Percentiles rank a stretch among this genome's conserved stretches.
phyloP scores from a whole-genome alignment of 1,140 invertebrate species.

The Neodiprion pinetum region DNA sequence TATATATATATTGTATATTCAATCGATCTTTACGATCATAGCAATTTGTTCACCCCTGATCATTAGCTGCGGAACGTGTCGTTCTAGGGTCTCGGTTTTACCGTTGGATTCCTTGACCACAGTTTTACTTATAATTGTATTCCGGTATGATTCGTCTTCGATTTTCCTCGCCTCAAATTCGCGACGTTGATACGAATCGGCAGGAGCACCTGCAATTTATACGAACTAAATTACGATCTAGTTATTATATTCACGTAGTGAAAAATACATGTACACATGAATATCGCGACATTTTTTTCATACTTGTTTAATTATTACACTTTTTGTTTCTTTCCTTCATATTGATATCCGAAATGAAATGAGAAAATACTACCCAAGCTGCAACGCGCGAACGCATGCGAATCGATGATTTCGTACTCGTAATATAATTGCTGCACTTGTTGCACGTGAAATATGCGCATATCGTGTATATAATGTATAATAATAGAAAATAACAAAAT shows the following conservation, averaged over 20 bases:
- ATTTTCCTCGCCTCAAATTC: background rate
- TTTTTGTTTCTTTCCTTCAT: too few species aligned
- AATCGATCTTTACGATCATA: slow-evolving; percentile 62
- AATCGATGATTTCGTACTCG: too few species aligned
- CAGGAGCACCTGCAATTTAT: slow-evolving; percentile 27
- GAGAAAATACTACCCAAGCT: too few species aligned
- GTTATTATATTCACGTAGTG: background rate
- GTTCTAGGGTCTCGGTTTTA: slow-evolving; percentile 72
- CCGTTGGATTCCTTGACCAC: slow-evolving; percentile 64
- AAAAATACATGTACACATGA: too few species aligned
- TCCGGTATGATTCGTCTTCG: background rate
- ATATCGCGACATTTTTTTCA: too few species aligned
- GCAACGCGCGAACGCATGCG: too few species aligned
- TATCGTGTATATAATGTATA: too few species aligned
- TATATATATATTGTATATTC: slow-evolving; percentile 11
- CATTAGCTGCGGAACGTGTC: slow-evolving; percentile 81
- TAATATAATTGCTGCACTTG: too few species aligned
- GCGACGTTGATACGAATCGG: slow-evolving; percentile 14
- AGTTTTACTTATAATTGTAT: slow-evolving; percentile 33
- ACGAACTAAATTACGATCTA: background rate
- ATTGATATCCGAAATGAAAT: too few species aligned
- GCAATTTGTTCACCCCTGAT: slow-evolving; percentile 87
- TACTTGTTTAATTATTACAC: too few species aligned
- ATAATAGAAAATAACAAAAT: too few species aligned
- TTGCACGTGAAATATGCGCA: too few species aligned